Base-by-base conservation (phyloP, 2,888 invertebrate species). In the Fabriciana adippe region DNA sequence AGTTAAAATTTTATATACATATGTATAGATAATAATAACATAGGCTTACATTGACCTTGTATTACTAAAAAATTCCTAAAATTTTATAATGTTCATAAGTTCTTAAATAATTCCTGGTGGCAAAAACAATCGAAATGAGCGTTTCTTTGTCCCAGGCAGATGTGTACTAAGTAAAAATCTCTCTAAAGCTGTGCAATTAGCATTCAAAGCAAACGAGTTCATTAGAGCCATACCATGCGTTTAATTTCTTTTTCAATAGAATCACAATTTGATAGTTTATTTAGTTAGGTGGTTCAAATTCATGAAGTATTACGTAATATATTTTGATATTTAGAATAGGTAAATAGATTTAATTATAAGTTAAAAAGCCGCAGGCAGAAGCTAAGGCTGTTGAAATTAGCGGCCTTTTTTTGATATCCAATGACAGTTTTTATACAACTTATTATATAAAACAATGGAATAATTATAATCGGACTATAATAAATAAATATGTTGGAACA, bases 141-240 rank as follows among this genome's bases (percentile, higher is more conserved):
- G 18, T 35, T 47, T 60, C 66, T 66, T 60, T 66, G 60, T 55
- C 13, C 35, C 54, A 15, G 47, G 47, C 54, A 48, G 54, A 60
- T 53, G 35, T 18, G 41, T 51, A 54, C 53, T 60, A 55, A 48
- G 60, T 54, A 66, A 66, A 65, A 66, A 66, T 66, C 59, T 59
- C 18, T 55, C 31, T 48, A 66, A 66, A 59, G 54, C 55, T 35
- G 18, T 60, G 66, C 66, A 60, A 66, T 66, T 66, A 66, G 66
- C 66, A 60, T 66, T 66, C 66, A 66, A 60, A 55, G 66, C 66
- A 55, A 66, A 55, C 66, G 60, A 66, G 60, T 66, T 66, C 66
- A 66, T 66, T 66, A 66, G 66, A 55, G 48, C 60, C 54, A 60
- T 60, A 16, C 54, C 35, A 50, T 48, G 55, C 47, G 48, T 54